Percentiles rank a stretch among this genome's conserved stretches.
Evolutionary conservation across 2,797 vertebrate genomes (phyloP).

Genomic region (Todus mexicanus): DNA sequence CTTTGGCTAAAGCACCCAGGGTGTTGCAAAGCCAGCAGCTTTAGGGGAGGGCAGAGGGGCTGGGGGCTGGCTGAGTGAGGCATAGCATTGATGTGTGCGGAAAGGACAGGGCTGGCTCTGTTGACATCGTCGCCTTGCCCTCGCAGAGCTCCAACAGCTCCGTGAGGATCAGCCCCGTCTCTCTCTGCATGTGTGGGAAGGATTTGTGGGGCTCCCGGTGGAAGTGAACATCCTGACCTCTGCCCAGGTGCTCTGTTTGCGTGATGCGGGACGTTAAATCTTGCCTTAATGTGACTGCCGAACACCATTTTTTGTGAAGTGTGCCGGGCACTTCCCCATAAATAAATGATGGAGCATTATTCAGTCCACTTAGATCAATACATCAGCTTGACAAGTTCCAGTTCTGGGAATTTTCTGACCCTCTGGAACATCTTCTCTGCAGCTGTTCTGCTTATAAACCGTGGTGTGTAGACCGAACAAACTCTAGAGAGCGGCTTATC

Average conservation of each 20-base stretch:
- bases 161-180: not conserved
- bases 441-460: not conserved
- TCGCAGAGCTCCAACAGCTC: not conserved
- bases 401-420: slow-evolving; percentile 48
- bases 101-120: not conserved
- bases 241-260: not conserved
- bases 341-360: slow-evolving; percentile 57
- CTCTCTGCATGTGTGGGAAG: not conserved
- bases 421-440: not conserved
- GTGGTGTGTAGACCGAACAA: not conserved
- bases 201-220: not conserved
- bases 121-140: fast-evolving
- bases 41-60: not conserved
- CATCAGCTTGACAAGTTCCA: slow-evolving; percentile 44
- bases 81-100: fast-evolving
- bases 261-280: not conserved
- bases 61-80: not conserved
- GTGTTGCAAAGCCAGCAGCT: not conserved
- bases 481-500: not conserved
- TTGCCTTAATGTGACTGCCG: not conserved
- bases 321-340: slow-evolving; percentile 13
- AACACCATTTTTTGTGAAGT: slow-evolving; percentile 38
- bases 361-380: slow-evolving; percentile 61
- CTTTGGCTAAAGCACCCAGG: not conserved
- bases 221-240: not conserved